Evolutionary conservation across 2,113 vertebrate genomes (phyloP).

Genomic region (human (Homo sapiens)): GRCh38 chr18:75008501-75009000

Average conservation of each 20-base stretch:
- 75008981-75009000: accelerated
- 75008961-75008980: neutral
- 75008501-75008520: neutral
- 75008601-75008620: neutral
- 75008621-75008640: neutral
- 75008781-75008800: neutral
- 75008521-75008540: neutral
- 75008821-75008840: neutral
- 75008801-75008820: neutral
- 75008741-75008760: neutral
- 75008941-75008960: neutral
- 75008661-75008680: neutral
- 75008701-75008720: neutral
- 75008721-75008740: neutral
- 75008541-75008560: neutral
- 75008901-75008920: neutral
- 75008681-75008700: neutral
- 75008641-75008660: neutral
- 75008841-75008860: neutral
- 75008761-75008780: neutral
- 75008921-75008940: neutral
- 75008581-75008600: neutral
- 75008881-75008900: neutral
- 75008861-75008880: neutral
- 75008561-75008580: neutral